Conservation (phyloP, 1,140 invertebrate species). For the Platyscapa corneri region DNA sequence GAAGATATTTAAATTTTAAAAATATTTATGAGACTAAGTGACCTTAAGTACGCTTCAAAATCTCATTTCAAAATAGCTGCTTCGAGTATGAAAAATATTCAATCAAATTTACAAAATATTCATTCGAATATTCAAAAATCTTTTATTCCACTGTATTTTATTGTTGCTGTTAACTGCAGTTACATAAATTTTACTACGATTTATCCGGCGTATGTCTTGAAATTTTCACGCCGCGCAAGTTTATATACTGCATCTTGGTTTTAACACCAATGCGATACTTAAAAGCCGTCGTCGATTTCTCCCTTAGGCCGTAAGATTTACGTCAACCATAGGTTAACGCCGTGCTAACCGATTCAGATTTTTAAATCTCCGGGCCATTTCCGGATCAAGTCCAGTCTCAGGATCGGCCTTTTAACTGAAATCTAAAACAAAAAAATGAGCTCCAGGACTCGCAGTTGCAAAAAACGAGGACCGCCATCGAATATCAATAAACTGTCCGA, state of each 20-base stretch:
- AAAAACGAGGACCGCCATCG: not conserved
- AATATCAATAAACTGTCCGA: not conserved
- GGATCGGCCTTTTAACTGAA: not conserved
- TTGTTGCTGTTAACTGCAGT: not conserved
- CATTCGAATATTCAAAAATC: no score
- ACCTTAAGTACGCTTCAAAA: no score
- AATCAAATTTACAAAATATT: no score
- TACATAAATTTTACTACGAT: not conserved
- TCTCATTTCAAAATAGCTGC: not conserved
- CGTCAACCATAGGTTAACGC: not conserved
- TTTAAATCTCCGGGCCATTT: not conserved
- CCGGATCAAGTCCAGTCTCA: not conserved
- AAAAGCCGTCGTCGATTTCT: not conserved
- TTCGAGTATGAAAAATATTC: not conserved
- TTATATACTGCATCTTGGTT: not conserved
- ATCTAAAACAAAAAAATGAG: not conserved
- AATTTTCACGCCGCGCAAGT: no score
- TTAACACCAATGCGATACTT: not conserved
- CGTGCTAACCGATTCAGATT: not conserved
- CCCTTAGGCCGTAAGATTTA: not conserved
- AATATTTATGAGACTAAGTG: no score
- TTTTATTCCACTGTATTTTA: not conserved
- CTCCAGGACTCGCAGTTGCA: not conserved
- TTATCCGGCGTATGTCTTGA: not conserved
- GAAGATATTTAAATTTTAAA: no score